These are phyloP conservation scores for Lepisosteus osseus DNA, from an alignment of 2,113 vertebrate genomes.

Conservation along the genomic window DNA sequence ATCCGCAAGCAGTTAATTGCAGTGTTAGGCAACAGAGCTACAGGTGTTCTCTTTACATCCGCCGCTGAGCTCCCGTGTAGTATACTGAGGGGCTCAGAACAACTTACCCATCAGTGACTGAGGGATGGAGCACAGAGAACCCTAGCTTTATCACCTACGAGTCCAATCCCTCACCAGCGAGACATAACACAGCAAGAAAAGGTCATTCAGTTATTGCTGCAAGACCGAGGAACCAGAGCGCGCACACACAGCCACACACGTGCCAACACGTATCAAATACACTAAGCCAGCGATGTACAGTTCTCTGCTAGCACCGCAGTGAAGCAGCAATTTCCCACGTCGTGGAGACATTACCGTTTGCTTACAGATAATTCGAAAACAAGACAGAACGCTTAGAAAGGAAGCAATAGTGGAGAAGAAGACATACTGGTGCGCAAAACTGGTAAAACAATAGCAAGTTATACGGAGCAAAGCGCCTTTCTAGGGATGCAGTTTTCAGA, in stretches of 20 bases:
- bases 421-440: too few species aligned
- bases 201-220: slow-evolving; percentile 79
- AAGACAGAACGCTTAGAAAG: background rate
- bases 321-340: slow-evolving; percentile 11
- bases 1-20: slow-evolving; percentile 58
- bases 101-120: slow-evolving; percentile 74
- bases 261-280: slow-evolving; percentile 9
- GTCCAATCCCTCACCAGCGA: slow-evolving; percentile 77
- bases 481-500: too few species aligned
- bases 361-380: slow-evolving; percentile 2
- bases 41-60: slow-evolving; percentile 76
- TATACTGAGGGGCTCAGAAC: slow-evolving; percentile 53
- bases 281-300: slow-evolving; percentile 13
- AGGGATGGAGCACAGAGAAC: slow-evolving; percentile 69
- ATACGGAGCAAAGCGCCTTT: too few species aligned
- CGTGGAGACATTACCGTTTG: slow-evolving; percentile 11
- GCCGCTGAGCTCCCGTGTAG: slow-evolving; percentile 32
- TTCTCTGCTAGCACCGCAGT: slow-evolving; percentile 5
- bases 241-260: slow-evolving; percentile 36
- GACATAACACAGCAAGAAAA: slow-evolving; percentile 76
- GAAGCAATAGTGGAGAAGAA: too few species aligned
- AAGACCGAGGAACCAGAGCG: slow-evolving; percentile 58
- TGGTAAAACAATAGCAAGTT: too few species aligned
- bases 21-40: slow-evolving; percentile 69
- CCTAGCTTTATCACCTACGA: slow-evolving; percentile 72